A percentile compares a stretch with the other conserved stretches of the same genome.
Conservation (phyloP, 1,140 invertebrate genomes). For the Drosophila tropicalis region DNA sequence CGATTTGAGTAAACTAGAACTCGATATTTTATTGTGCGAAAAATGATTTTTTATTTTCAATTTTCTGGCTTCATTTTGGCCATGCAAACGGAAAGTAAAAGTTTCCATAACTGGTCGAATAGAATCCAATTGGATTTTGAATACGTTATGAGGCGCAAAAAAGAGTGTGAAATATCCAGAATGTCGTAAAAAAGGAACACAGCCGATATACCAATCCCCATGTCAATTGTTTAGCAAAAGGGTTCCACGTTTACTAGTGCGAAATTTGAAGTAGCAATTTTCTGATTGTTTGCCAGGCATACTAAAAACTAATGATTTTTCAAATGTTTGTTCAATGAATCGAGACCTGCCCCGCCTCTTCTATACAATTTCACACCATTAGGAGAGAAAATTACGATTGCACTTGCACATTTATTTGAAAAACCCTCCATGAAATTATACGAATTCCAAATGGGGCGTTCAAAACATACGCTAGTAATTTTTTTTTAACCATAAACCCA, state of each 20-base stretch:
- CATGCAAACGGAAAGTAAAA: constrained; percentile 67
- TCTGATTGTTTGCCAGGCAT: constrained; percentile 78
- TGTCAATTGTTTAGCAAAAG: constrained; percentile 59
- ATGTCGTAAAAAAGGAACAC: constrained; percentile 55
- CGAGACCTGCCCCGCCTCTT: constrained; percentile 13
- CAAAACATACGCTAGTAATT: background rate
- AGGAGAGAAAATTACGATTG: constrained; percentile 41
- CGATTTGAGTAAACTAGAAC: constrained; percentile 31
- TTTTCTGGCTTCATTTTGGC: constrained; percentile 46
- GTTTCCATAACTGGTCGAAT: constrained; percentile 60
- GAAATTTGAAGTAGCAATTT: constrained; percentile 67
- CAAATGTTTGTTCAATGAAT: constrained; percentile 78
- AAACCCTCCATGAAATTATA: background rate
- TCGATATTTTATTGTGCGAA: constrained; percentile 82
- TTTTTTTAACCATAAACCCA: background rate
- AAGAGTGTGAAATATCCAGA: constrained; percentile 76
- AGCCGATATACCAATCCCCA: constrained; percentile 14
- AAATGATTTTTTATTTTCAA: constrained; percentile 83
- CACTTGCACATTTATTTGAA: background rate
- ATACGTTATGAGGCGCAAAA: constrained; percentile 81
- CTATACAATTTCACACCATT: background rate
- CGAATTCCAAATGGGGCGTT: constrained; percentile 1
- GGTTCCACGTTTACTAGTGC: constrained; percentile 24
- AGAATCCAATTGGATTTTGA: constrained; percentile 78
- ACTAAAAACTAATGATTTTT: constrained; percentile 81